A percentile compares a stretch with the other conserved stretches of the same genome.
Conservation (phyloP, 2,113 vertebrate species). For the Cygnus buccinator region DNA sequence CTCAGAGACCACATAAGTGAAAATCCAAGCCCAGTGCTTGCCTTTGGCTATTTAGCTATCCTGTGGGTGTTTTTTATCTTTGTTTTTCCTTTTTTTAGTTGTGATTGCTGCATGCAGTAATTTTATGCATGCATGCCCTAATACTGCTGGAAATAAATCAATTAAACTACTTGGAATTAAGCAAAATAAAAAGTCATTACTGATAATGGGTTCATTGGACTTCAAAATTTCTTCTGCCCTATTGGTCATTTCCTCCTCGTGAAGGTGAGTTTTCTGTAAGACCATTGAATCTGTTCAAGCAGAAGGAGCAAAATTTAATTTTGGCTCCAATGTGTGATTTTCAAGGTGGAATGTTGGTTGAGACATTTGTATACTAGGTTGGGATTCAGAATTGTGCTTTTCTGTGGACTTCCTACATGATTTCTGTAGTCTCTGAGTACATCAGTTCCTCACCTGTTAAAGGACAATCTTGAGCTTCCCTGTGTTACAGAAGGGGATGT, state of each 20-base stretch:
- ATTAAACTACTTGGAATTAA: constrained; percentile 3
- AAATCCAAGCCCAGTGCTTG: not conserved
- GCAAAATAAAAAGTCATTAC: not conserved
- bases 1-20: not conserved
- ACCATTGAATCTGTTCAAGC: not conserved
- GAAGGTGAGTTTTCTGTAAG: not conserved
- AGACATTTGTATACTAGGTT: not conserved
- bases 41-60: not conserved
- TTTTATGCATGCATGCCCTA: constrained; percentile 30
- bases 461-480: not conserved
- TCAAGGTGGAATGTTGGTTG: not conserved
- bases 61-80: not conserved
- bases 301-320: not conserved
- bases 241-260: not conserved
- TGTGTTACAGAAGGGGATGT: not conserved
- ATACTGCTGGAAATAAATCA: constrained; percentile 24
- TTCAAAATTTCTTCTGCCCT: constrained; percentile 20
- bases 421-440: not conserved
- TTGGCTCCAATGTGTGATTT: not conserved
- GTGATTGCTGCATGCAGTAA: not conserved
- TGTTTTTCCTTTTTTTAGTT: not conserved
- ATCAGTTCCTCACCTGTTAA: rapidly evolving
- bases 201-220: not conserved
- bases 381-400: not conserved
- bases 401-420: not conserved